Evolutionary conservation across 2,113 vertebrate species (phyloP), one percentile per base, ranked within the genome.

Genomic region (Egretta garzetta): DNA sequence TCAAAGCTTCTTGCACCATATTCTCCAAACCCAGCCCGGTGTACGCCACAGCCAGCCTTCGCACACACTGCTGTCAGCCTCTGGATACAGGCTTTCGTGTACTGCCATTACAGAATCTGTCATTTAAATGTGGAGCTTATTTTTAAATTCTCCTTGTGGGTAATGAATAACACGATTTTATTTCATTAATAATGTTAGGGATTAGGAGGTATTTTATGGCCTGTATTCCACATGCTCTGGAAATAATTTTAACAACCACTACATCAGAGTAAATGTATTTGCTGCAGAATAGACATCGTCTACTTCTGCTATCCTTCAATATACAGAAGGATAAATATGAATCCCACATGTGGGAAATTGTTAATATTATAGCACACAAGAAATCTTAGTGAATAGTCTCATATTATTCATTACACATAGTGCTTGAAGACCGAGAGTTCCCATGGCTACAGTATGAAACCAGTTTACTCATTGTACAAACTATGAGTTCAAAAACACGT

Each of bases 371-470:
- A 95, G 90, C 91, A 88, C 80, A 93, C 43, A 91, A 90, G 93
- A 94, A 96, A 96, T 90, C 90, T 73, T 71, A 53, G 63, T 81
- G 90, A 91, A 86, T 86, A 92, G 77, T 71, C 74, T 41, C n/a
- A 1, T 87, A 96, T 97, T 97, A 96, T 95, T 91, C 95, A 93
- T 94, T 92, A 93, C 91, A 94, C 55, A 49, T 6, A 90, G 58
- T 56, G 67, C 96, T 95, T 92, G 80, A 96, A 96, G 77, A 91
- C 49, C 6, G 7, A 71, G 90, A 90, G 94, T 95, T 97, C 95
- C 96, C 96, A 96, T 92, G 94, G 71, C 96, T 96, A 96, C 84
- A 1, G 32, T 71, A 90, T 62, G 70, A 96, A 95, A 60, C 80
- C 81, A 92, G 91, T 88, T 92, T 86, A 83, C 58, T 92, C 74